Percentiles rank a stretch among this genome's conserved stretches.
phyloP scores from a whole-genome alignment of 2,888 invertebrate genomes.

The Philereme vetulata region DNA sequence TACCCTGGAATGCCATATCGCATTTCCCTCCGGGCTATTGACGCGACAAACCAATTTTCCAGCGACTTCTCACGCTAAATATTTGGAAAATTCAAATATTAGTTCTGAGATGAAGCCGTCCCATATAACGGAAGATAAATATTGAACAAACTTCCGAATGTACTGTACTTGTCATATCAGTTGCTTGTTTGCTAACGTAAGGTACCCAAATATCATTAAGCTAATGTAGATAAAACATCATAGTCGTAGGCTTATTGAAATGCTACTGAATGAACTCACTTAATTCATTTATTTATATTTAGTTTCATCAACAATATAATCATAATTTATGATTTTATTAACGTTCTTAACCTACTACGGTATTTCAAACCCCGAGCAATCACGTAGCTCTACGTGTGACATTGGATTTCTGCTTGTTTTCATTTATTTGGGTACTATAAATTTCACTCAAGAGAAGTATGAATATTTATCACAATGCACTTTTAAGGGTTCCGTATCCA shows the following conservation, averaged over 20 bases:
- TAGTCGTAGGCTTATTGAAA: conserved; percentile 30
- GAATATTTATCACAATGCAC: too few relatives aligned
- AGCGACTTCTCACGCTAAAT: conserved; percentile 41
- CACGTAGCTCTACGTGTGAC: too few relatives aligned
- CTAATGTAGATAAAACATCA: conserved; percentile 13
- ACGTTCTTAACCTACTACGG: too few relatives aligned
- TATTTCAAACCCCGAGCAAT: too few relatives aligned
- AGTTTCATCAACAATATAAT: conserved; percentile 3
- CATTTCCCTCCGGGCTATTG: conserved; percentile 25
- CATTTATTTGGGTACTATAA: too few relatives aligned
- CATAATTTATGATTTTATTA: too few relatives aligned
- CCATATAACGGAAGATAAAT: conserved; percentile 40
- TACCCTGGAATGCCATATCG: conserved; percentile 23
- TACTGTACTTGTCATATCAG: conserved; percentile 35
- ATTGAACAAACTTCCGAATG: conserved; percentile 41
- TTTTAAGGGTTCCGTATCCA: too few relatives aligned
- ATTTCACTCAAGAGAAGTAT: too few relatives aligned
- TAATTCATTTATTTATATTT: conserved; percentile 19
- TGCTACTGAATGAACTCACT: conserved; percentile 21
- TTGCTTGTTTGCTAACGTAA: conserved; percentile 19
- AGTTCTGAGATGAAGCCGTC: conserved; percentile 43
- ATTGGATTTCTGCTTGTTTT: too few relatives aligned
- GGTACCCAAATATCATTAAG: conserved; percentile 29
- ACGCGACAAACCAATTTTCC: conserved; percentile 37
- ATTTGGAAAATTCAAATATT: conserved; percentile 51